phyloP scores from a whole-genome alignment of 2,888 invertebrate genomes.

The Leptogaster cylindrica region DNA sequence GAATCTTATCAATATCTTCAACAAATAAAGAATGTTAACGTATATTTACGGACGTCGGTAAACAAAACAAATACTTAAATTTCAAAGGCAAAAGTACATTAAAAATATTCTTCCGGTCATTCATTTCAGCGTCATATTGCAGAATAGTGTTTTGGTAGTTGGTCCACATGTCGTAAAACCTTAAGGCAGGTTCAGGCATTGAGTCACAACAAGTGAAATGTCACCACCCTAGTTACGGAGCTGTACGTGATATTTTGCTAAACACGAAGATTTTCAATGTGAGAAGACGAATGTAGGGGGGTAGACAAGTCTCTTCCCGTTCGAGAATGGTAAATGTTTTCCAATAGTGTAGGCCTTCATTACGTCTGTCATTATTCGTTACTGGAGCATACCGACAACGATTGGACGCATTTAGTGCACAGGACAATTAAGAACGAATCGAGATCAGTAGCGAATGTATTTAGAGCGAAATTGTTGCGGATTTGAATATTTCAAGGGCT shows the following conservation, averaged over 20 bases:
- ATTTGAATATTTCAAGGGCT: neutral
- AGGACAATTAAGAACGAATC: slow-evolving; percentile 29
- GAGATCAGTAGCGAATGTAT: neutral
- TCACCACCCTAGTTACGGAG: slow-evolving; percentile 9
- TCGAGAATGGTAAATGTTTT: slow-evolving; percentile 2
- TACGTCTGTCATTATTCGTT: neutral
- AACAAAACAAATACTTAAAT: no score
- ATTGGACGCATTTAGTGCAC: slow-evolving; percentile 6
- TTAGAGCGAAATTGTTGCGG: neutral
- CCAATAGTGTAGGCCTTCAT: neutral
- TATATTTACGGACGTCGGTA: no score
- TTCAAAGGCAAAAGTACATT: no score
- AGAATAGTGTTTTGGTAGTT: slow-evolving; percentile 15
- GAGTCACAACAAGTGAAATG: slow-evolving; percentile 8
- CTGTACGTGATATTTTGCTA: slow-evolving; percentile 29
- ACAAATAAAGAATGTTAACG: no score
- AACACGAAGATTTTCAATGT: slow-evolving; percentile 20
- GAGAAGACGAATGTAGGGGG: neutral
- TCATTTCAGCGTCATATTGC: slow-evolving; percentile 5
- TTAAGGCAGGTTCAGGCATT: slow-evolving; percentile 31
- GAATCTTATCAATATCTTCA: no score
- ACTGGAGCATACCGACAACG: slow-evolving; percentile 10
- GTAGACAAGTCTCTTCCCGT: no score
- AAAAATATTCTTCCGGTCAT: slow-evolving; percentile 5
- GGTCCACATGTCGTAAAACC: slow-evolving; percentile 23